Base-by-base conservation (phyloP, 1,140 invertebrate species). In the Brachionus rotundiformis region DNA sequence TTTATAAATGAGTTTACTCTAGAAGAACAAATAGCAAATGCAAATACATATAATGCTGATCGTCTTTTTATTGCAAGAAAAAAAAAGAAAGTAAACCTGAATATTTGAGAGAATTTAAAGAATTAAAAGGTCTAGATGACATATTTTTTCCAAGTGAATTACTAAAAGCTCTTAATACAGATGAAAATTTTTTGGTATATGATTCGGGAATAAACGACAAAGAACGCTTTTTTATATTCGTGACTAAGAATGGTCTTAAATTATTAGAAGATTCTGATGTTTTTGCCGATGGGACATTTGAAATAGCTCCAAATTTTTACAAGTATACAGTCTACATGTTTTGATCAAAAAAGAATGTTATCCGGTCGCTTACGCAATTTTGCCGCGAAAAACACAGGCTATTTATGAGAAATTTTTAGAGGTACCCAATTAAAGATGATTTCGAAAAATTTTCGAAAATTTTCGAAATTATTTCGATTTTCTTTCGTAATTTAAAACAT, bases 381-480 rank as follows among this genome's bases (percentile, higher is more conserved):
- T 68, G n/a, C 63, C 63, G 11, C 25, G 29, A n/a, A 68, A 68
- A 36, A 68, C 63, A 33, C 63, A 68, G n/a, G 33, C 5, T 31
- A 68, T 68, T 29, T 33, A 68, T 68, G 63, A 68, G n/a, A 31
- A 29, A 33, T 68, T 68, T n/a, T n/a, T n/a, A n/a, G n/a, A n/a
- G n/a, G n/a, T n/a, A 13, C 49, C 49, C 49, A 59, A 59, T 19
- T 59, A 59, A 59, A 59, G 16, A 19, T 59, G 23, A 59, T 23
- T 23, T 19, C 16, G 49, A 49, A 49, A 49, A 49, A 49, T 36
- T 36, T 36, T 36, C 33, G 33, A 36, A 36, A 36, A 36, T 36
- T 36, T 36, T 36, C 33, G 33, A 36, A 36, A 36, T 36, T 36
- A 36, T 4, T 36, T 36, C 8, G 33, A 36, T 36, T 36, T 36